Evolutionary conservation across 2,113 vertebrate species (phyloP), one percentile per base, ranked within the genome.

Genomic region (Caloenas nicobarica): DNA sequence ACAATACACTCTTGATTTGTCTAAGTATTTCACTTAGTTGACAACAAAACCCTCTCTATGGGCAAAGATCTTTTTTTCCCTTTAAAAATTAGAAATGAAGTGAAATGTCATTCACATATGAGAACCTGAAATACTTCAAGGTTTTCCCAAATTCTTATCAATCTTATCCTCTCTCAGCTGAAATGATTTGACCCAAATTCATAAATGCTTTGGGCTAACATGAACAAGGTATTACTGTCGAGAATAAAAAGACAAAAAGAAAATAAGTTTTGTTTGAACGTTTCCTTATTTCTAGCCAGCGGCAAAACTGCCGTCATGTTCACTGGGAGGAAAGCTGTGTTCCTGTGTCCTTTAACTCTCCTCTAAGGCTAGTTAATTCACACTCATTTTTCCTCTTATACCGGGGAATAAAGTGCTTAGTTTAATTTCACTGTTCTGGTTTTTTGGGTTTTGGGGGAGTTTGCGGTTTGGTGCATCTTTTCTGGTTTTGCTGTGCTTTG

Each of bases 101-200:
- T 56, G 57, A 91, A 94, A 89, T 85, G 71, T 80, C 86, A 93
- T 69, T 89, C 68, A 57, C 61, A 48, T 91, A 94, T 76, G 9
- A 86, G 50, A 95, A 93, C 31, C 10, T 83, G 88, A 95, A 93
- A 74, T 86, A 93, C 71, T 94, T 86, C 64, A 92, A 66, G 65
- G 16, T 70, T 93, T 95, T 87, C 44, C 38, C 29, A 87, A 91
- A 94, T 87, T 76, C 84, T 87, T 76, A 93, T 87, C 91, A 89
- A 79, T 26, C 16, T 93, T 76, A 83, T 83, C 28, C 46, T 83
- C n/a, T 25, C 10, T 86, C 10, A 5, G 56, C 81, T 92, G 76
- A 87, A 96, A 89, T 34, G n/a, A 62, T 91, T 91, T 87, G 61
- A 96, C 82, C 61, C 29, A 84, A 93, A 92, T 86, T 90, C 86